phyloP scores from a whole-genome alignment of 2,113 vertebrate species.

The Aythya baeri region DNA sequence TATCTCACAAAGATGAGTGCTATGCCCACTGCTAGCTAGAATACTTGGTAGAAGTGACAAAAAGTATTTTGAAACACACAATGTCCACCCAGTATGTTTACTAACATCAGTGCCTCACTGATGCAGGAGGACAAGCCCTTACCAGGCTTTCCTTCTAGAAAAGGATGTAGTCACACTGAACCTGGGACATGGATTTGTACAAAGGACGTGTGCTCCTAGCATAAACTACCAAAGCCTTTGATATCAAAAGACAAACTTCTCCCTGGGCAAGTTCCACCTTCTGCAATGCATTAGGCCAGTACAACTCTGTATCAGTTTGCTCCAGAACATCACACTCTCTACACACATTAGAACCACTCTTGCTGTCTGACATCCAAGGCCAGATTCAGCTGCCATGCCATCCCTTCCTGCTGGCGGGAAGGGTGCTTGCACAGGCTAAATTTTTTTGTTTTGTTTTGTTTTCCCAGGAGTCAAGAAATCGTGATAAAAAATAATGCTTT shows the following conservation, averaged over 20 bases:
- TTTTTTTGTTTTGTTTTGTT: neutral
- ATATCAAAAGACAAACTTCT: neutral
- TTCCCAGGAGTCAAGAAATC: neutral
- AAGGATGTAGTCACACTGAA: neutral
- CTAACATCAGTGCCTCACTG: fast-evolving
- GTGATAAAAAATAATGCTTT: too few species aligned
- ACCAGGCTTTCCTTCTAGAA: neutral
- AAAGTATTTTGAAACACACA: fast-evolving
- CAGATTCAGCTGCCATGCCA: neutral
- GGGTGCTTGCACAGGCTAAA: too few species aligned
- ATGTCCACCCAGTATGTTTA: fast-evolving
- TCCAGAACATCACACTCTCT: too few species aligned
- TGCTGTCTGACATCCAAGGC: neutral
- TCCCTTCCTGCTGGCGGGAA: neutral
- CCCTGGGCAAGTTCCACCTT: neutral
- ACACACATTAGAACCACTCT: neutral
- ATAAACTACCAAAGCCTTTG: neutral
- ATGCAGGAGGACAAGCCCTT: neutral
- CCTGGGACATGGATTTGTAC: neutral
- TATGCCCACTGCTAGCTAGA: neutral
- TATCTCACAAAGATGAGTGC: fast-evolving
- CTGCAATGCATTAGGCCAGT: neutral
- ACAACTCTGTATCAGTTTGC: neutral
- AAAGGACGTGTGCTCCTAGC: neutral
- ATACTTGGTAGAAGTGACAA: neutral